Percentiles rank a stretch among this genome's conserved stretches.
These are phyloP conservation scores for Aurelia sp. DNA, from an alignment of 30 jellyfish, hydroid and myxozoan species.

Conservation along the genomic window DNA sequence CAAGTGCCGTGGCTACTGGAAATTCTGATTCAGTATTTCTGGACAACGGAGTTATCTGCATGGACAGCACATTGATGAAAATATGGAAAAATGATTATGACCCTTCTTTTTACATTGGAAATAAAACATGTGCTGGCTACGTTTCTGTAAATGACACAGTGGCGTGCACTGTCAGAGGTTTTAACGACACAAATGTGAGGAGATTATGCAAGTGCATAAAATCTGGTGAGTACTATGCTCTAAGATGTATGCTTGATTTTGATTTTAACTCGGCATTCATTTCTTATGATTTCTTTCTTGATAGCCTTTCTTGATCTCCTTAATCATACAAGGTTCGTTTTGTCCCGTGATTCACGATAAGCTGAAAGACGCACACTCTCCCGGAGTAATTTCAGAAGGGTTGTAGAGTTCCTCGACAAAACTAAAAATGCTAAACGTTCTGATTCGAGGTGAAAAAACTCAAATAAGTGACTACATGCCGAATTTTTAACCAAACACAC, in stretches of 20 bases:
- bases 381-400: too few species aligned
- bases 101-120: constrained; percentile 30
- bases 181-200: constrained; percentile 23
- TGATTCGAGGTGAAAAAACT: too few species aligned
- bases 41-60: constrained; percentile 24
- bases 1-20: constrained; percentile 35
- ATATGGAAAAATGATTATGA: constrained; percentile 43
- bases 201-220: constrained; percentile 52
- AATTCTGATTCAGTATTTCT: constrained; percentile 7
- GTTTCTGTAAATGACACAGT: constrained; percentile 25
- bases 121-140: constrained; percentile 41
- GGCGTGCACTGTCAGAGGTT: constrained; percentile 18
- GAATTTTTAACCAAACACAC: neutral
- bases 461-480: too few species aligned
- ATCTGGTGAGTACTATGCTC: constrained; percentile 13
- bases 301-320: too few species aligned
- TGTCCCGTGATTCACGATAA: too few species aligned
- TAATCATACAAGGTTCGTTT: too few species aligned
- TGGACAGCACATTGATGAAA: neutral
- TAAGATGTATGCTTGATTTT: too few species aligned
- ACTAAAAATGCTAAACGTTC: too few species aligned
- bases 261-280: too few species aligned
- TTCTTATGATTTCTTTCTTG: too few species aligned
- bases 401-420: too few species aligned
- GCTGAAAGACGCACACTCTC: too few species aligned